Evolutionary conservation across 2,797 vertebrate species (phyloP).

Genomic region (Bradypus variegatus): DNA sequence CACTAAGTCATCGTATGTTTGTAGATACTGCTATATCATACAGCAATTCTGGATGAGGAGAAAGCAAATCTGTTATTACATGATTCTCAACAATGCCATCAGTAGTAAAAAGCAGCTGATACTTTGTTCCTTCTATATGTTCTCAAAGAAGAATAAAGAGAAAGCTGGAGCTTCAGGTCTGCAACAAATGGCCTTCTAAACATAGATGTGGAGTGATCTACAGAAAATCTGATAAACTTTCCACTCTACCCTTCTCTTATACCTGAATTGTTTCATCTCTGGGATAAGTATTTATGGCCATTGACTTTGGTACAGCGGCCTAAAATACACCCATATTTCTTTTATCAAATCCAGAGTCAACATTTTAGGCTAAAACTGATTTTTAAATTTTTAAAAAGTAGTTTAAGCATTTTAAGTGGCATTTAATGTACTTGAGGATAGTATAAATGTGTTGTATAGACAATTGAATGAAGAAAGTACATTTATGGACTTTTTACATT

Average conservation of each 20-base stretch:
- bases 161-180: neutral
- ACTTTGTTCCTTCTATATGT: neutral
- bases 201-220: neutral
- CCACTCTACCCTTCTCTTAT: neutral
- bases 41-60: neutral
- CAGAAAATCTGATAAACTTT: rapidly evolving
- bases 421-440: neutral
- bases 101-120: neutral
- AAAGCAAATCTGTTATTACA: neutral
- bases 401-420: no score
- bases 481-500: neutral
- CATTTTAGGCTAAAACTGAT: neutral
- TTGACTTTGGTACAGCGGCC: neutral
- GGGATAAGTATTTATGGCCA: neutral
- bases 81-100: neutral
- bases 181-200: neutral
- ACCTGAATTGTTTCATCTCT: neutral
- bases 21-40: neutral
- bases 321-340: neutral
- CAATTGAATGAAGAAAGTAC: neutral
- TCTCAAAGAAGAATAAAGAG: neutral
- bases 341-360: neutral
- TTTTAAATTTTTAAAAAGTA: neutral
- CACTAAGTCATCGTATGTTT: neutral
- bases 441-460: neutral